phyloP scores from a whole-genome alignment of 2,113 vertebrate genomes.

The Eulemur rufifrons region DNA sequence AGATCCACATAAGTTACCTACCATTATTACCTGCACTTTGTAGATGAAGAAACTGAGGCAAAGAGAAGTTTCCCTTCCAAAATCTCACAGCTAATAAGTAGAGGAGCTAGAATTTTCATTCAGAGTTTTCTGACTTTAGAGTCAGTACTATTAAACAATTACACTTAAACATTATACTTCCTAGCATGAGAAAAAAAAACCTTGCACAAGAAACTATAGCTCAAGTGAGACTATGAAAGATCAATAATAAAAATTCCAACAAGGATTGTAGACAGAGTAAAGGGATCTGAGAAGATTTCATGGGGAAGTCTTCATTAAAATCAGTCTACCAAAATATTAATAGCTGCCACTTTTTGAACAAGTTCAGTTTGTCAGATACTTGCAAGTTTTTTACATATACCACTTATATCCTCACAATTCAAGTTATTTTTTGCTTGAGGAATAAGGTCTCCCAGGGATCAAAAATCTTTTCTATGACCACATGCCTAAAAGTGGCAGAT shows the following conservation, averaged over 20 bases:
- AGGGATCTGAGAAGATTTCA: not conserved
- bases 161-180: not conserved
- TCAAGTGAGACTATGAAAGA: not conserved
- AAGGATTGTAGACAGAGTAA: not conserved
- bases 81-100: not conserved
- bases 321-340: not conserved
- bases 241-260: not conserved
- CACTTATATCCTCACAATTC: not conserved
- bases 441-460: not conserved
- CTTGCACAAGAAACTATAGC: not conserved
- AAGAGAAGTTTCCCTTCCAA: not conserved
- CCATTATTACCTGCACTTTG: not conserved
- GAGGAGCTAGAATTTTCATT: not conserved
- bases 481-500: not conserved
- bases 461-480: not conserved
- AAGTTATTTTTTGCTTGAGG: not conserved
- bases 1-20: not conserved
- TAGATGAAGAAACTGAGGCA: not conserved
- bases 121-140: not conserved
- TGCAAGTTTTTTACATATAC: not conserved
- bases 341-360: not conserved
- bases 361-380: not conserved
- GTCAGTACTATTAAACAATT: not conserved
- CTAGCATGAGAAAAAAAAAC: not conserved
- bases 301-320: not conserved